A percentile compares a stretch with the other conserved stretches of the same genome.
Evolutionary conservation across 2,797 vertebrate genomes (phyloP).

Genomic region (Sebastiscus albofasciatus): DNA sequence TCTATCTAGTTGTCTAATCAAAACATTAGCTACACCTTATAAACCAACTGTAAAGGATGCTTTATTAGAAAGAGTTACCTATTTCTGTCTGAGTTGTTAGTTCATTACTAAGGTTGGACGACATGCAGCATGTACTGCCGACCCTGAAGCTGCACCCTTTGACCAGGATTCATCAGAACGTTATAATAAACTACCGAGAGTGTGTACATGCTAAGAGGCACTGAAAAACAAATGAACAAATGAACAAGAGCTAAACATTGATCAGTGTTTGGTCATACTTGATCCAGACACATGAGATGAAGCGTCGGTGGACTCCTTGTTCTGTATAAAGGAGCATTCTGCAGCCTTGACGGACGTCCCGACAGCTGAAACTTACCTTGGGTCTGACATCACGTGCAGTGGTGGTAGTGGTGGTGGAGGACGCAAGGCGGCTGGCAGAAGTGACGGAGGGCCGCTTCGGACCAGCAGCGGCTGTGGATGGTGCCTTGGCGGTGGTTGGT

Average conservation of each 20-base stretch:
- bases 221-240: background rate
- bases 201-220: background rate
- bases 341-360: background rate
- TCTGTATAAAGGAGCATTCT: background rate
- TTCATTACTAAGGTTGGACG: background rate
- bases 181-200: background rate
- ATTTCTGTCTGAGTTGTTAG: background rate
- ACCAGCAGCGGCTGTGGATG: conserved; percentile 50
- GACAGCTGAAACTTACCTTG: conserved; percentile 86
- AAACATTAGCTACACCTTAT: background rate
- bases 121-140: background rate
- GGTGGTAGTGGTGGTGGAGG: conserved; percentile 56
- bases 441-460: conserved; percentile 84
- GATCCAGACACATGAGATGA: background rate
- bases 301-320: background rate
- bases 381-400: conserved; percentile 86
- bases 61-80: background rate
- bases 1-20: background rate
- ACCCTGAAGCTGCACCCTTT: background rate
- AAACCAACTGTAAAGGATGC: background rate
- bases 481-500: conserved; percentile 74
- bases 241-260: background rate
- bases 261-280: background rate
- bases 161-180: background rate
- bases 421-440: conserved; percentile 72